A percentile compares a stretch with the other conserved stretches of the same genome.
Conservation (phyloP, 2,113 vertebrate species). For the Amphilophus citrinellus region DNA sequence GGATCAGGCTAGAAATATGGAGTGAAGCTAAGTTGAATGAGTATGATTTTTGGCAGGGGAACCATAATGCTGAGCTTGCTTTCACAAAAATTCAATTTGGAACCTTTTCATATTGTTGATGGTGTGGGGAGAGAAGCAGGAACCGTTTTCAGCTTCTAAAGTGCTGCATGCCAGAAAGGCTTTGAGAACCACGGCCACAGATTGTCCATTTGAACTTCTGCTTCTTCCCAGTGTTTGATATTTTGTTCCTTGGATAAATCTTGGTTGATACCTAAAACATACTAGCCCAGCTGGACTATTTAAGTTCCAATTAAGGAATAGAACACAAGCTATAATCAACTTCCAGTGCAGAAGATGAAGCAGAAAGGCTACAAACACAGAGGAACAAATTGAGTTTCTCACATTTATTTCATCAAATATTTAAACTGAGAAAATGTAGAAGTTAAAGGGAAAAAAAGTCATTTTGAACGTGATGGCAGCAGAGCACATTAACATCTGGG, state of each 20-base stretch:
- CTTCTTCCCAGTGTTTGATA: not conserved
- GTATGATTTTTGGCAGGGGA: not conserved
- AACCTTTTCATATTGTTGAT: too few relatives aligned
- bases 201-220: not conserved
- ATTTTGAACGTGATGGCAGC: too few relatives aligned
- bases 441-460: not conserved
- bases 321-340: not conserved
- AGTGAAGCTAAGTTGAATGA: too few relatives aligned
- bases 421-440: not conserved
- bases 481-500: not conserved
- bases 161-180: not conserved
- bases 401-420: not conserved
- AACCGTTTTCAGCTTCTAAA: not conserved
- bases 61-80: too few relatives aligned
- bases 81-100: too few relatives aligned
- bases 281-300: too few relatives aligned
- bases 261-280: not conserved
- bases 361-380: not conserved
- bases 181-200: not conserved
- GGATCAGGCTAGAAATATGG: too few relatives aligned
- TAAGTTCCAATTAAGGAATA: not conserved
- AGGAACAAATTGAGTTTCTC: not conserved
- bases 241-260: not conserved
- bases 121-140: not conserved
- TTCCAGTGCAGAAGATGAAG: not conserved